phyloP scores from a whole-genome alignment of 2,797 vertebrate species.

The Enteromius anoplus region DNA sequence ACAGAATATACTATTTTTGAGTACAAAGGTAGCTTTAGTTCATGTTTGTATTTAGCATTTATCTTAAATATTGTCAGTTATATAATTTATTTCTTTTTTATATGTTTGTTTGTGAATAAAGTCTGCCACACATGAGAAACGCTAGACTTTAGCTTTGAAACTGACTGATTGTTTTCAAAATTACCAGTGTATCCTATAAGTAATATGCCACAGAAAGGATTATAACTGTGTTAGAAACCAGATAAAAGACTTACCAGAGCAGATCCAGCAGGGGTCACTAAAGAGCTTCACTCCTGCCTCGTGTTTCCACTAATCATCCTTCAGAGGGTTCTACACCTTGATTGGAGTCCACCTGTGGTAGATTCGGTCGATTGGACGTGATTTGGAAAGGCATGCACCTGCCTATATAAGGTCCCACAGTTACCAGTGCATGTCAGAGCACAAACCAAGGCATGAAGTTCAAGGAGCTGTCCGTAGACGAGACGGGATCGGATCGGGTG shows the following conservation, averaged over 20 bases:
- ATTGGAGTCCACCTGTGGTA: not conserved
- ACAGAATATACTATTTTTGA: not conserved
- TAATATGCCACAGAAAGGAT: not conserved
- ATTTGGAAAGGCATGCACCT: not conserved
- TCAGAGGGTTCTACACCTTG: not conserved
- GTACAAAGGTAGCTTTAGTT: not conserved
- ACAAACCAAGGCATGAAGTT: not conserved
- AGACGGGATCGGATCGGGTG: not conserved
- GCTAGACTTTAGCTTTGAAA: not conserved
- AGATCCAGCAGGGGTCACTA: conserved; percentile 47
- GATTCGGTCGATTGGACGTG: not conserved
- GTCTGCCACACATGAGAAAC: not conserved
- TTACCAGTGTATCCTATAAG: not conserved
- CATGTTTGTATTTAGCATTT: not conserved
- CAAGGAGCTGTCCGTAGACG: not conserved
- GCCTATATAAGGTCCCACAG: not conserved
- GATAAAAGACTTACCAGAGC: not conserved
- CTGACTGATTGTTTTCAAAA: not conserved
- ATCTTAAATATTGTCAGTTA: not conserved
- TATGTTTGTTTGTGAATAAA: not conserved
- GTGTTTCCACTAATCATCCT: not conserved
- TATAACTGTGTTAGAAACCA: not conserved
- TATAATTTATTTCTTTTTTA: not conserved
- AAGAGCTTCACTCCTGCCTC: conserved; percentile 17
- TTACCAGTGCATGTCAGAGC: not conserved